These are phyloP conservation scores for Watsonalla cultraria DNA, from an alignment of 2,888 invertebrate genomes.

Conservation along the genomic window DNA sequence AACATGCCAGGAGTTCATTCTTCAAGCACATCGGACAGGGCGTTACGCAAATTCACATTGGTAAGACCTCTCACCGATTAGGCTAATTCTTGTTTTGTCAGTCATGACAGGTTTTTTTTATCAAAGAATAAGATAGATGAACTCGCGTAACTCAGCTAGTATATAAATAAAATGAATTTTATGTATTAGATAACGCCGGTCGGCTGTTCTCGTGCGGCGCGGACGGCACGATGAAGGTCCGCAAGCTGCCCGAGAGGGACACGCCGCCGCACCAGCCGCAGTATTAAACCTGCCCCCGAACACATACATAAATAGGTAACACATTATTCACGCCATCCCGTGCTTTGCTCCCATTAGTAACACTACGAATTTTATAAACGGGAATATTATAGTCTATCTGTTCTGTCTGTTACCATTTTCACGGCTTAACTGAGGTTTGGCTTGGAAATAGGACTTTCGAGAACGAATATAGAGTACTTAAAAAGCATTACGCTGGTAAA, in stretches of 20 bases:
- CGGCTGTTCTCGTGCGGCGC: conserved; percentile 98
- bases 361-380: too few species aligned
- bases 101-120: too few species aligned
- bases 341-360: not conserved
- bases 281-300: conserved; percentile 28
- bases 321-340: not conserved
- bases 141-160: too few species aligned
- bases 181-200: conserved; percentile 83
- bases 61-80: conserved; percentile 26
- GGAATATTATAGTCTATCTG: too few species aligned
- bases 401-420: too few species aligned
- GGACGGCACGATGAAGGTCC: conserved; percentile 98
- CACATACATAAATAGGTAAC: not conserved
- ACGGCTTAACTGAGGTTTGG: too few species aligned
- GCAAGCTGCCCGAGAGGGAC: conserved; percentile 91
- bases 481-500: too few species aligned
- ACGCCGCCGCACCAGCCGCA: conserved; percentile 55
- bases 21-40: conserved; percentile 98
- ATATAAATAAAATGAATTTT: too few species aligned
- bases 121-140: too few species aligned
- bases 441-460: too few species aligned
- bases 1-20: conserved; percentile 97
- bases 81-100: too few species aligned
- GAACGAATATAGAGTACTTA: too few species aligned
- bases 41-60: conserved; percentile 95